Conservation (phyloP, 2,888 invertebrate species). For the Chelonus formosanus region DNA sequence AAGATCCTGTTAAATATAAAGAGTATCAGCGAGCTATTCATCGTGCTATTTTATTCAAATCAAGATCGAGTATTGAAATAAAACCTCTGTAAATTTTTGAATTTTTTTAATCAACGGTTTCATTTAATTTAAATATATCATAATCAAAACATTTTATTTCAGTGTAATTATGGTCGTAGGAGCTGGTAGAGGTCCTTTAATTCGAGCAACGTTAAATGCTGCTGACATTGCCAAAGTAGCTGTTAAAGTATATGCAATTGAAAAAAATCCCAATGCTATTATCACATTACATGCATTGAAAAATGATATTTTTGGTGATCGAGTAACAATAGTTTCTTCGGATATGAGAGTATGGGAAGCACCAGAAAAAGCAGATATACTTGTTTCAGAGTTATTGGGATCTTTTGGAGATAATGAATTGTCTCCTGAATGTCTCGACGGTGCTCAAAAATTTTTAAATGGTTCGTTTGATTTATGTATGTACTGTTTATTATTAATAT, state of each 20-base stretch:
- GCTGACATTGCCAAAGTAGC: slow-evolving; percentile 74
- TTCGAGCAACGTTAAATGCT: slow-evolving; percentile 88
- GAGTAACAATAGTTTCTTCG: slow-evolving; percentile 80
- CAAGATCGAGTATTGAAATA: slow-evolving; percentile 54
- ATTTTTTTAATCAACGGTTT: slow-evolving; percentile 3
- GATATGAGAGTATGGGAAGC: slow-evolving; percentile 88
- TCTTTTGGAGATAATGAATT: slow-evolving; percentile 99
- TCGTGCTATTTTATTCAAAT: slow-evolving; percentile 73
- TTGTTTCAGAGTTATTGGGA: slow-evolving; percentile 94
- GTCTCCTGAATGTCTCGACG: slow-evolving; percentile 97
- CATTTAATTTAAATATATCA: too few relatives aligned
- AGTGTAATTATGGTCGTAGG: slow-evolving; percentile 86
- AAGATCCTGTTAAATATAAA: slow-evolving; percentile 94
- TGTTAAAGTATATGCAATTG: slow-evolving; percentile 91
- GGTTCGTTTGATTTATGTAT: slow-evolving; percentile 53
- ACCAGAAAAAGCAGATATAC: slow-evolving; percentile 89
- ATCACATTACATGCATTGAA: slow-evolving; percentile 81
- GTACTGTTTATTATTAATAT: not conserved
- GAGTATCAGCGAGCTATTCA: slow-evolving; percentile 86
- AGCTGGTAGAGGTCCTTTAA: slow-evolving; percentile 94
- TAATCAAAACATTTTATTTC: slow-evolving; percentile 21
- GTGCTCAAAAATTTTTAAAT: slow-evolving; percentile 86
- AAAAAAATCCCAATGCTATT: slow-evolving; percentile 97
- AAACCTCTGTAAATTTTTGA: slow-evolving; percentile 56
- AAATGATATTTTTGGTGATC: slow-evolving; percentile 79